phyloP scores from a whole-genome alignment of 1,140 invertebrate species.

The Pseudomyrmex pallidus region DNA sequence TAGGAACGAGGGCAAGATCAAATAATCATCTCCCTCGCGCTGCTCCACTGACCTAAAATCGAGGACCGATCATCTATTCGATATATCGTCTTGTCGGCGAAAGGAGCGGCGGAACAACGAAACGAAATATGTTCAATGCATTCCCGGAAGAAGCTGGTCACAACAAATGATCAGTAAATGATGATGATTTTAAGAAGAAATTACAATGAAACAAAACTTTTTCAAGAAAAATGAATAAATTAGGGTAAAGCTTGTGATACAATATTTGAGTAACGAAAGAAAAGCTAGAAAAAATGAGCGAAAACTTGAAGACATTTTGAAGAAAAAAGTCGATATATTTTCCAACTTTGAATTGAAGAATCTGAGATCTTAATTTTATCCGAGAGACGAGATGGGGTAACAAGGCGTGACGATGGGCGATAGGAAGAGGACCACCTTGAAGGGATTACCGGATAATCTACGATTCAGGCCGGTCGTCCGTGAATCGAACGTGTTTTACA shows the following conservation, averaged over 20 bases:
- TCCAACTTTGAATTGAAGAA: too few species aligned
- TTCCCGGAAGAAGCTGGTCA: background rate
- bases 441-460: conserved; percentile 55
- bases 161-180: background rate
- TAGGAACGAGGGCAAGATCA: conserved; percentile 42
- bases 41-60: background rate
- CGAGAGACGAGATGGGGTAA: background rate
- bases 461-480: conserved; percentile 65
- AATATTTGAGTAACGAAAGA: too few species aligned
- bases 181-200: background rate
- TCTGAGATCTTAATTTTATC: background rate
- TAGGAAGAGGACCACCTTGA: conserved; percentile 70
- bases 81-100: background rate
- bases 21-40: conserved; percentile 4
- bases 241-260: too few species aligned
- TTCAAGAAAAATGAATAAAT: background rate
- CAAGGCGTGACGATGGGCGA: conserved; percentile 50
- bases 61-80: background rate
- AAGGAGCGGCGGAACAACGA: background rate
- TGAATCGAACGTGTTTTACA: conserved; percentile 66
- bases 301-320: too few species aligned
- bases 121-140: background rate
- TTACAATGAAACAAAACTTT: background rate
- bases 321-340: too few species aligned
- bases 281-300: too few species aligned